A percentile compares a stretch with the other conserved stretches of the same genome.
These are phyloP conservation scores for Cryptotis parvus DNA, from an alignment of 2,113 vertebrate genomes.

Conservation along the genomic window DNA sequence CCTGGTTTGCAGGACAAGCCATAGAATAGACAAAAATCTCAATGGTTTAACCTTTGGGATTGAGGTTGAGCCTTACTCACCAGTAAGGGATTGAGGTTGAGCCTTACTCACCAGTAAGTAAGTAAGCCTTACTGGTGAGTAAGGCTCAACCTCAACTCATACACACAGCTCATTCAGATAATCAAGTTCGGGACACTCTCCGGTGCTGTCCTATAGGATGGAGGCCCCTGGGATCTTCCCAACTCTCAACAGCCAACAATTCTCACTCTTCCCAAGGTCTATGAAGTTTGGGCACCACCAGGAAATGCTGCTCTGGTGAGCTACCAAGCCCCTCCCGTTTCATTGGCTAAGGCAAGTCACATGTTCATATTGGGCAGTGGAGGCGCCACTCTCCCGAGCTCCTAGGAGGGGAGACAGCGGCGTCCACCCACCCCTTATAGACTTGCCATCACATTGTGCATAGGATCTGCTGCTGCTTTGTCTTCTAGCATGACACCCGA, in stretches of 20 bases:
- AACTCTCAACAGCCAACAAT: fast-evolving
- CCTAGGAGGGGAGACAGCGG: fast-evolving
- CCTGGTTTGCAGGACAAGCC: background rate
- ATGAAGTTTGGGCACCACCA: fast-evolving
- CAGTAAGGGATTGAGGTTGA: too few relatives aligned
- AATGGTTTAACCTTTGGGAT: too few relatives aligned
- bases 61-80: too few relatives aligned
- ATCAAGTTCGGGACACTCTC: background rate
- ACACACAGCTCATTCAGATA: background rate
- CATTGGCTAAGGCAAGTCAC: background rate
- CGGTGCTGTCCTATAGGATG: fast-evolving
- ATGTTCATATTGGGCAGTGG: fast-evolving
- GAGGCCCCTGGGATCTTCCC: background rate
- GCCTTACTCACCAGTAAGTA: too few relatives aligned
- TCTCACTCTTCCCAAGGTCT: fast-evolving
- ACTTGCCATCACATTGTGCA: fast-evolving
- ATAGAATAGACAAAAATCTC: background rate
- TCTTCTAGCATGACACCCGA: background rate
- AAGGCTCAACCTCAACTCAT: background rate
- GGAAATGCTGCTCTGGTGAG: fast-evolving
- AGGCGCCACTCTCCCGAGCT: background rate
- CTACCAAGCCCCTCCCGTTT: background rate
- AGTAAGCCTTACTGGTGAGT: too few relatives aligned
- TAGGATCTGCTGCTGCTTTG: background rate
- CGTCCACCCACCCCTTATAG: too few relatives aligned